A percentile compares a stretch with the other conserved stretches of the same genome.
Conservation (phyloP, 2,888 invertebrate species). For the Sphinx pinastri region DNA sequence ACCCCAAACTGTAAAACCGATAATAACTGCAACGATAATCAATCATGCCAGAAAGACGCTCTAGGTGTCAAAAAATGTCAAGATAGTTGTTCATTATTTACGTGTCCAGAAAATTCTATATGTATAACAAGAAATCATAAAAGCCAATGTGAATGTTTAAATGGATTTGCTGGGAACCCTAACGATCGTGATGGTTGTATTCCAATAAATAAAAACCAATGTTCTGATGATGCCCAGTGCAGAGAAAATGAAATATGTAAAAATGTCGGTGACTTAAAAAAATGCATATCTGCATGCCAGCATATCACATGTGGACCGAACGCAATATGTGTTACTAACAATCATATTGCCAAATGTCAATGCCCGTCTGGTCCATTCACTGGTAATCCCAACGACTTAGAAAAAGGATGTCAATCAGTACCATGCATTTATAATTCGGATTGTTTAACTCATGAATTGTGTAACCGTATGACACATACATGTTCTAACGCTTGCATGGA, state of each 20-base stretch:
- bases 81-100: conserved; percentile 90
- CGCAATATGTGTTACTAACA: conserved; percentile 94
- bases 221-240: conserved; percentile 91
- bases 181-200: conserved; percentile 95
- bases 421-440: conserved; percentile 94
- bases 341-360: conserved; percentile 94
- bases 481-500: conserved; percentile 92
- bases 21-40: conserved; percentile 87
- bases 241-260: conserved; percentile 92
- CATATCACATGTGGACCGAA: conserved; percentile 91
- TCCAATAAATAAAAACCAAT: conserved; percentile 88
- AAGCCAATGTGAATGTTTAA: conserved; percentile 92
- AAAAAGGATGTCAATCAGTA: conserved; percentile 90
- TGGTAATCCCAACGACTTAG: conserved; percentile 92
- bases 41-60: conserved; percentile 92
- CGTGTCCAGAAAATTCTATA: conserved; percentile 92
- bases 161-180: conserved; percentile 94
- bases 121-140: conserved; percentile 89
- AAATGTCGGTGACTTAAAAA: conserved; percentile 83
- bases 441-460: conserved; percentile 90
- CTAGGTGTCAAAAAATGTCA: conserved; percentile 93
- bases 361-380: conserved; percentile 94
- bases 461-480: conserved; percentile 91
- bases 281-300: conserved; percentile 92
- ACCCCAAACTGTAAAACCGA: conserved; percentile 91